These are phyloP conservation scores for Xestia xanthographa DNA, from an alignment of 2,888 invertebrate genomes.

Conservation along the genomic window DNA sequence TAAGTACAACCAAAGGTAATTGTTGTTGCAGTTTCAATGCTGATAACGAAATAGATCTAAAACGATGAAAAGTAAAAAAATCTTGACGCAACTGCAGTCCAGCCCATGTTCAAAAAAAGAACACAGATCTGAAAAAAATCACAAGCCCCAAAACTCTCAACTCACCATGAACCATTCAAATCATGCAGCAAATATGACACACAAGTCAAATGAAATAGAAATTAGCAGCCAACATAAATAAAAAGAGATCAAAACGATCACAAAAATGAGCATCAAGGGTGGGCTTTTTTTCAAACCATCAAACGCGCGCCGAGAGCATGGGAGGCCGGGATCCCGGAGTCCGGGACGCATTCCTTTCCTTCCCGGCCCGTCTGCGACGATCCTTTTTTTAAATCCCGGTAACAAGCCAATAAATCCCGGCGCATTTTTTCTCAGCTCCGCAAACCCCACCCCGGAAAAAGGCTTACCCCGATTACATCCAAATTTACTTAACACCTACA, in stretches of 20 bases:
- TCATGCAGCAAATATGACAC: conserved; percentile 22
- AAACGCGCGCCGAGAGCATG: conserved; percentile 78
- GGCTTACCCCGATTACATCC: conserved; percentile 89
- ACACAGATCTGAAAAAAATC: not conserved
- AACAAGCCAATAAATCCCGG: conserved; percentile 91
- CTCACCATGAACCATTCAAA: not conserved
- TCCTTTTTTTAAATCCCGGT: conserved; percentile 89
- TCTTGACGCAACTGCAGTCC: not conserved
- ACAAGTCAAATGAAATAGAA: conserved; percentile 48
- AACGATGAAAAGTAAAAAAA: not conserved
- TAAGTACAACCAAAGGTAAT: not conserved
- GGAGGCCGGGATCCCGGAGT: conserved; percentile 53
- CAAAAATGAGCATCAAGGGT: conserved; percentile 84
- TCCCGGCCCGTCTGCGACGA: conserved; percentile 80
- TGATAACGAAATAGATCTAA: not conserved
- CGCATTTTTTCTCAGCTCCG: conserved; percentile 83
- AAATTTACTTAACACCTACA: conserved; percentile 91
- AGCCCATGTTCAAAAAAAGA: not conserved
- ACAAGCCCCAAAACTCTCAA: not conserved
- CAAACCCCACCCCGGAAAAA: conserved; percentile 79
- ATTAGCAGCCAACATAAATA: conserved; percentile 71
- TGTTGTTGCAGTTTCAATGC: not conserved
- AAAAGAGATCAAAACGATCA: conserved; percentile 77
- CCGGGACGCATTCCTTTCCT: conserved; percentile 83
- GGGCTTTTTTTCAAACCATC: conserved; percentile 79